Conservation (phyloP, 2,113 vertebrate genomes). For the Callaeas wilsoni region DNA sequence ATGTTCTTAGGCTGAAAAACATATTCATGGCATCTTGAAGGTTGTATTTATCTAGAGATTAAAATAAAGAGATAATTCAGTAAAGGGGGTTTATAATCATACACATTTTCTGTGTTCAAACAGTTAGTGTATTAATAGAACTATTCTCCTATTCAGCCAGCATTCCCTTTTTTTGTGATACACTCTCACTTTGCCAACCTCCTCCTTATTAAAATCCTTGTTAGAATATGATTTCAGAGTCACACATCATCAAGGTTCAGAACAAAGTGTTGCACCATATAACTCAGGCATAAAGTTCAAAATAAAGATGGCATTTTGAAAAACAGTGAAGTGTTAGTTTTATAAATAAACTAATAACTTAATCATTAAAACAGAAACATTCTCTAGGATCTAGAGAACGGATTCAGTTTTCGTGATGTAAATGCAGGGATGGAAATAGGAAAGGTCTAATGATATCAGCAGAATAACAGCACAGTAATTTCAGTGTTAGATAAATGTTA, state of each 20-base stretch:
- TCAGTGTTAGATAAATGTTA: not conserved
- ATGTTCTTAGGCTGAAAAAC: not conserved
- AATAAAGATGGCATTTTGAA: conserved; percentile 5
- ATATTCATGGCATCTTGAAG: not conserved
- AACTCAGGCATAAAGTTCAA: not conserved
- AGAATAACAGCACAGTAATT: not conserved
- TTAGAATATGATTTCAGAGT: not conserved
- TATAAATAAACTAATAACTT: not conserved
- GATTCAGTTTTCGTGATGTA: not conserved
- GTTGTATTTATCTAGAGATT: not conserved
- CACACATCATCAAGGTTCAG: not conserved
- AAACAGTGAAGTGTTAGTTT: not conserved
- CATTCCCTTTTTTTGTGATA: not conserved
- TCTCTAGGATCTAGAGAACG: not conserved
- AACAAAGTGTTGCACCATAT: not conserved
- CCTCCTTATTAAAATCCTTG: not conserved
- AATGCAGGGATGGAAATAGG: not conserved
- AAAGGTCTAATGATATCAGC: not conserved
- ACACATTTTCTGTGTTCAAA: not conserved
- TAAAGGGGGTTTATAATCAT: not conserved
- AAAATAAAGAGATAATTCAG: not conserved
- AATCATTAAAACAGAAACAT: not conserved
- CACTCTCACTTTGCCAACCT: not conserved
- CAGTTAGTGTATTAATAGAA: not conserved
- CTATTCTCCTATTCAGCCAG: not conserved